Evolutionary conservation across 2,888 invertebrate genomes (phyloP).

Genomic region (Clitarchus hookeri): DNA sequence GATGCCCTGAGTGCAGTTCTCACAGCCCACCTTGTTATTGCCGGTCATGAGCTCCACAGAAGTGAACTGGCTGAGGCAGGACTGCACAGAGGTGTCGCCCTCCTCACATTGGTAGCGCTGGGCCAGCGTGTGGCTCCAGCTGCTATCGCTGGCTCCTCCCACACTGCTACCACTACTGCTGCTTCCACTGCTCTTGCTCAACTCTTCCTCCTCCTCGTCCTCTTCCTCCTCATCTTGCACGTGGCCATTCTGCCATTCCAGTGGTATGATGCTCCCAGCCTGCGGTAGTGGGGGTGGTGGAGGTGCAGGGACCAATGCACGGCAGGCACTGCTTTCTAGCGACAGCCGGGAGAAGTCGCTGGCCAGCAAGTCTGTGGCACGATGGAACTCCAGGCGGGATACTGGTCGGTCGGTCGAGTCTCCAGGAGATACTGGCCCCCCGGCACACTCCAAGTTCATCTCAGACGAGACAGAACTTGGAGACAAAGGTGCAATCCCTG

Average conservation of each 20-base stretch:
- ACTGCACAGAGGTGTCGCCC: conserved; percentile 81
- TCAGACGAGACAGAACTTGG: conserved; percentile 38
- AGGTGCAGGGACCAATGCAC: background rate
- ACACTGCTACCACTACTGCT: conserved; percentile 17
- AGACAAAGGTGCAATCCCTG: background rate
- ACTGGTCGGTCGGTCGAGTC: conserved; percentile 35
- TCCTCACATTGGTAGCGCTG: conserved; percentile 74
- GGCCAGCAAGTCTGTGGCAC: background rate
- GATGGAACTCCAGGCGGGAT: conserved; percentile 36
- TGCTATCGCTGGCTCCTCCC: background rate
- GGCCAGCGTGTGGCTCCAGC: conserved; percentile 61
- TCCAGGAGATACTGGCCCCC: conserved; percentile 1
- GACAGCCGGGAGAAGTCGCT: conserved; percentile 15
- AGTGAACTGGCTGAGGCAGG: conserved; percentile 92
- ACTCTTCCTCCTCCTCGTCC: conserved; percentile 46
- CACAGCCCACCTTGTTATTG: conserved; percentile 91
- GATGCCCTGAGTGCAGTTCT: conserved; percentile 73
- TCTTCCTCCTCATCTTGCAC: conserved; percentile 47
- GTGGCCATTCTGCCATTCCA: conserved; percentile 25
- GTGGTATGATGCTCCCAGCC: background rate
- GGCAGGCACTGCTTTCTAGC: background rate
- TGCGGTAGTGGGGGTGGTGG: background rate
- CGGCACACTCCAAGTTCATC: conserved; percentile 31
- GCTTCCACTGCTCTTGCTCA: conserved; percentile 47
- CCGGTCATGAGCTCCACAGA: conserved; percentile 88